Conservation (phyloP, 2,888 invertebrate species). For the Pollenia angustigena region DNA sequence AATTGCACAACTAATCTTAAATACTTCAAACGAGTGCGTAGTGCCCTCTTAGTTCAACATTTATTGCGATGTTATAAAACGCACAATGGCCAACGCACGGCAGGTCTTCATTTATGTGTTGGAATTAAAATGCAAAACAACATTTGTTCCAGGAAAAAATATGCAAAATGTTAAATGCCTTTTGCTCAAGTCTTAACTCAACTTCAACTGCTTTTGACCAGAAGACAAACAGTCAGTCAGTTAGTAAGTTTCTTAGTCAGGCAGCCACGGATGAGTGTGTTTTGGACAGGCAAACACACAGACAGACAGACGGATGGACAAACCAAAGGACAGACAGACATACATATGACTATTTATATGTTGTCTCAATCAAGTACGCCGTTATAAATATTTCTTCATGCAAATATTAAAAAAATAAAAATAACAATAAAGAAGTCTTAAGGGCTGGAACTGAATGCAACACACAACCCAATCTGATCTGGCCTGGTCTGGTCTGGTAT, state of each 20-base stretch:
- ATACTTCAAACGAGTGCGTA: slow-evolving; percentile 40
- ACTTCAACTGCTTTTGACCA: background rate
- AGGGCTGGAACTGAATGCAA: slow-evolving; percentile 33
- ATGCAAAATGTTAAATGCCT: slow-evolving; percentile 69
- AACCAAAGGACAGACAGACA: slow-evolving; percentile 16
- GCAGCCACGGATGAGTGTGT: slow-evolving; percentile 51
- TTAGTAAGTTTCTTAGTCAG: slow-evolving; percentile 21
- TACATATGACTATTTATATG: slow-evolving; percentile 62
- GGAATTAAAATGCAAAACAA: slow-evolving; percentile 79
- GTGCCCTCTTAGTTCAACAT: slow-evolving; percentile 59
- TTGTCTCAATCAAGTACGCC: slow-evolving; percentile 72
- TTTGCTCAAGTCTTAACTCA: slow-evolving; percentile 55
- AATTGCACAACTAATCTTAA: background rate
- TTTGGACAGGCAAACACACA: background rate
- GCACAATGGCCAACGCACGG: slow-evolving; percentile 71
- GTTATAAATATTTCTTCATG: slow-evolving; percentile 62
- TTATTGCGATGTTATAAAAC: slow-evolving; percentile 67
- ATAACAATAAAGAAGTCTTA: slow-evolving; percentile 35
- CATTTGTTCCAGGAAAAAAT: slow-evolving; percentile 81
- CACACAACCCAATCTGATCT: slow-evolving; percentile 8
- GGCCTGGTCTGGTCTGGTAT: background rate
- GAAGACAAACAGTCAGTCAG: slow-evolving; percentile 38
- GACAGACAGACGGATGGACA: slow-evolving; percentile 27
- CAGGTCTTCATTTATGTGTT: slow-evolving; percentile 78
- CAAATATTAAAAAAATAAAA: background rate